phyloP scores from a whole-genome alignment of 2,797 vertebrate species.

The Pipistrellus pygmaeus region DNA sequence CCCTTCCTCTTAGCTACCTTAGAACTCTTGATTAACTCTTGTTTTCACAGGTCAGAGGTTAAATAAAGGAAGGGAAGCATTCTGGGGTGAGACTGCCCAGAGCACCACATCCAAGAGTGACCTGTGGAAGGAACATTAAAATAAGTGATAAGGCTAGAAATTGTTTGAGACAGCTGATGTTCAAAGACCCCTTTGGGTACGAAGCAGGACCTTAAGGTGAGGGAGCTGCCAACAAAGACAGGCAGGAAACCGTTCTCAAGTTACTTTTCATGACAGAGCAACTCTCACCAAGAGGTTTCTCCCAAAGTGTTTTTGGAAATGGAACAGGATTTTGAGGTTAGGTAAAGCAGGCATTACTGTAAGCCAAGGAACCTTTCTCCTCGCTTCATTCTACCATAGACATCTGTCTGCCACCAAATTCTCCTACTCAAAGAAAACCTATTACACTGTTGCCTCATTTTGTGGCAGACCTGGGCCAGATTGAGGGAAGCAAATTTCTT shows the following conservation, averaged over 20 bases:
- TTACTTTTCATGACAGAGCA: constrained; percentile 75
- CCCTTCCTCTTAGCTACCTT: constrained; percentile 93
- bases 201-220: constrained; percentile 79
- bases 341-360: not conserved
- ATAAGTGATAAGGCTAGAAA: constrained; percentile 80
- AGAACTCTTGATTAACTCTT: constrained; percentile 95
- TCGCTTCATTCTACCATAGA: not conserved
- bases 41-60: constrained; percentile 97
- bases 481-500: constrained; percentile 61
- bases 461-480: constrained; percentile 71
- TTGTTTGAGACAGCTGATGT: constrained; percentile 85
- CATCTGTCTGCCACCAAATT: constrained; percentile 3
- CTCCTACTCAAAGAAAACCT: constrained; percentile 36
- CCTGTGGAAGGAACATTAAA: constrained; percentile 81
- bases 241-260: constrained; percentile 68
- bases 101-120: constrained; percentile 83
- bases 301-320: constrained; percentile 53
- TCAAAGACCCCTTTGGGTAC: constrained; percentile 87
- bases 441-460: constrained; percentile 23
- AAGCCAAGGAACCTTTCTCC: not conserved
- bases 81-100: constrained; percentile 89
- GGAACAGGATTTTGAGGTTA: constrained; percentile 20
- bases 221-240: constrained; percentile 77
- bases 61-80: constrained; percentile 97
- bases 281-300: constrained; percentile 64